Evolutionary conservation across 2,888 invertebrate genomes (phyloP).

Genomic region (Electrophaes corylata): DNA sequence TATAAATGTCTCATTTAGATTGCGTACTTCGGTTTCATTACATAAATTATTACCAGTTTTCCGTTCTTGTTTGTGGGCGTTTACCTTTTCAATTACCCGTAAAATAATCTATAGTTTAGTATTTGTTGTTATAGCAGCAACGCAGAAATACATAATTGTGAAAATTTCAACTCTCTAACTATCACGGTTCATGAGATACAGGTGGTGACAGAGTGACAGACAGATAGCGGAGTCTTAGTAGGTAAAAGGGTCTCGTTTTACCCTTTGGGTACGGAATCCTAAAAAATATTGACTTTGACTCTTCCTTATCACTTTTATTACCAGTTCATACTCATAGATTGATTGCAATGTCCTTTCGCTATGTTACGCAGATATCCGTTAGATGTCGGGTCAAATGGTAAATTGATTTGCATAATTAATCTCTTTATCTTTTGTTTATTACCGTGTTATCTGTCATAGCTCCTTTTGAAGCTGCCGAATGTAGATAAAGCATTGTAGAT

Average conservation of each 20-base stretch:
- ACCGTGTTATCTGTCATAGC: conserved; percentile 49
- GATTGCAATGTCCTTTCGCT: conserved; percentile 1
- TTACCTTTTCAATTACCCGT: conserved; percentile 17
- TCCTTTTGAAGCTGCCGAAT: conserved; percentile 50
- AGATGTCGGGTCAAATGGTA: conserved; percentile 57
- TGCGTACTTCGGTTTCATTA: conserved; percentile 36
- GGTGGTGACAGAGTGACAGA: no score
- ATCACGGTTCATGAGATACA: no score
- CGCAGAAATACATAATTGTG: no score
- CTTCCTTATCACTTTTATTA: neutral
- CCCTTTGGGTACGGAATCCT: no score
- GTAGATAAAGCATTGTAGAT: conserved; percentile 12
- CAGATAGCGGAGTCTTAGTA: no score
- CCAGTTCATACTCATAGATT: neutral
- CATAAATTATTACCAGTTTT: conserved; percentile 40
- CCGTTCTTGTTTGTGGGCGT: conserved; percentile 27
- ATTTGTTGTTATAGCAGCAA: no score
- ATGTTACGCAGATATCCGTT: conserved; percentile 27
- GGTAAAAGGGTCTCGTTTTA: no score
- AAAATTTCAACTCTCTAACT: no score
- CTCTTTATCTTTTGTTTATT: conserved; percentile 44
- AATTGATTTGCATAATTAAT: conserved; percentile 67
- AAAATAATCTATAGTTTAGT: conserved; percentile 1
- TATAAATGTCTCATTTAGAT: conserved; percentile 35
- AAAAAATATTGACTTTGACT: no score